These are phyloP conservation scores for Paelopatides confundens DNA, from an alignment of 53 echinoderm and acorn worm species.

Conservation along the genomic window DNA sequence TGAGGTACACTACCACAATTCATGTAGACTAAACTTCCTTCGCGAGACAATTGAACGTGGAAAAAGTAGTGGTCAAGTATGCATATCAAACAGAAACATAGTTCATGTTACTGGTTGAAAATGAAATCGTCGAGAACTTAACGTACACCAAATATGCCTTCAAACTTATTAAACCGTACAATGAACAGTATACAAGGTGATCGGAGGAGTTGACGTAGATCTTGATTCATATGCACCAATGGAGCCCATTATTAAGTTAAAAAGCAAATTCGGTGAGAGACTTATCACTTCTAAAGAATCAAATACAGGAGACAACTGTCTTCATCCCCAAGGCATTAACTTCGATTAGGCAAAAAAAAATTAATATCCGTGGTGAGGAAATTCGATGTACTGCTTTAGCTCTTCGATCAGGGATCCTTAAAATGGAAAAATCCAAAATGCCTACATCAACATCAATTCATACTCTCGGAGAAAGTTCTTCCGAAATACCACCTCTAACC, in stretches of 20 bases:
- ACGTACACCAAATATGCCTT: constrained; percentile 56
- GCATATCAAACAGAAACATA: constrained; percentile 4
- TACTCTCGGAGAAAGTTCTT: constrained; percentile 47
- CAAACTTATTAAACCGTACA: constrained; percentile 52
- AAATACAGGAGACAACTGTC: constrained; percentile 30
- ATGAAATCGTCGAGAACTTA: constrained; percentile 48
- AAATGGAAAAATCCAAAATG: constrained; percentile 46
- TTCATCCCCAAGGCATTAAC: constrained; percentile 37
- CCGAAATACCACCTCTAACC: constrained; percentile 45
- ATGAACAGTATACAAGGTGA: constrained; percentile 53
- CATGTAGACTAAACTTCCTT: constrained; percentile 41
- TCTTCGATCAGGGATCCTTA: constrained; percentile 42
- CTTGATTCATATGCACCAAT: constrained; percentile 39
- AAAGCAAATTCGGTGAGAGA: constrained; percentile 51
- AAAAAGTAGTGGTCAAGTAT: not conserved
- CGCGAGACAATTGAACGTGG: constrained; percentile 27
- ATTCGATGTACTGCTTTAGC: constrained; percentile 36
- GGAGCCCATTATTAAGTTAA: constrained; percentile 43
- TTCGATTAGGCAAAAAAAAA: constrained; percentile 53
- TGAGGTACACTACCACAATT: constrained; percentile 54
- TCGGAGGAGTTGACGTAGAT: constrained; percentile 40
- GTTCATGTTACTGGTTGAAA: constrained; percentile 52
- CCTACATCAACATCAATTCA: constrained; percentile 65
- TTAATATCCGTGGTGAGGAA: constrained; percentile 25
- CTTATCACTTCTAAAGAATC: constrained; percentile 9